Evolutionary conservation across 2,797 vertebrate species (phyloP).

Genomic region (Bufotes viridis): DNA sequence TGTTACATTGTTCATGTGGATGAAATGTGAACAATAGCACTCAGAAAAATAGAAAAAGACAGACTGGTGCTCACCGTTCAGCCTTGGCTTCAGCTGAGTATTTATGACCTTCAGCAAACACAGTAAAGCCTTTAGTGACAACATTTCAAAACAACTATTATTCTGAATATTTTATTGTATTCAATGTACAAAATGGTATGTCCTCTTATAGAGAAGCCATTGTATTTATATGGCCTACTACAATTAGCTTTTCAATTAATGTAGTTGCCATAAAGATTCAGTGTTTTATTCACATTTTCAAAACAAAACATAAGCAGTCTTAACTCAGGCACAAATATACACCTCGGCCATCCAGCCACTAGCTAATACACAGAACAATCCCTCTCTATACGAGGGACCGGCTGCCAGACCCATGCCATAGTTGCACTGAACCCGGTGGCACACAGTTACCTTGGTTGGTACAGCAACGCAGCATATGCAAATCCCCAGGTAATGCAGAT

Average conservation of each 20-base stretch:
- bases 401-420: no score
- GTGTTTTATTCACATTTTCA: no score
- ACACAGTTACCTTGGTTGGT: no score
- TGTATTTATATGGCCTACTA: background rate
- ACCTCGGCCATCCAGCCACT: no score
- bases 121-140: conserved; percentile 35
- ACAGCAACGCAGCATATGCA: no score
- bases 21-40: conserved; percentile 46
- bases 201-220: background rate
- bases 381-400: no score
- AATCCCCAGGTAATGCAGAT: no score
- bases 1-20: conserved; percentile 49
- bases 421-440: no score
- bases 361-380: no score
- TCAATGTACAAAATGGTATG: conserved; percentile 25
- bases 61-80: conserved; percentile 39
- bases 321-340: no score
- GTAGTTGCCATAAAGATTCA: background rate
- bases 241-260: conserved; percentile 30
- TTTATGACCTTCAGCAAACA: conserved; percentile 51
- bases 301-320: no score
- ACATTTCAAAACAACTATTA: conserved; percentile 37
- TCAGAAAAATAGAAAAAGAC: conserved; percentile 20
- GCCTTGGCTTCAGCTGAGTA: conserved; percentile 40
- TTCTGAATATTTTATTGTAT: conserved; percentile 52